Percentiles rank a stretch among this genome's conserved stretches.
phyloP scores from a whole-genome alignment of 2,797 vertebrate genomes.

The Tamandua tetradactyla region DNA sequence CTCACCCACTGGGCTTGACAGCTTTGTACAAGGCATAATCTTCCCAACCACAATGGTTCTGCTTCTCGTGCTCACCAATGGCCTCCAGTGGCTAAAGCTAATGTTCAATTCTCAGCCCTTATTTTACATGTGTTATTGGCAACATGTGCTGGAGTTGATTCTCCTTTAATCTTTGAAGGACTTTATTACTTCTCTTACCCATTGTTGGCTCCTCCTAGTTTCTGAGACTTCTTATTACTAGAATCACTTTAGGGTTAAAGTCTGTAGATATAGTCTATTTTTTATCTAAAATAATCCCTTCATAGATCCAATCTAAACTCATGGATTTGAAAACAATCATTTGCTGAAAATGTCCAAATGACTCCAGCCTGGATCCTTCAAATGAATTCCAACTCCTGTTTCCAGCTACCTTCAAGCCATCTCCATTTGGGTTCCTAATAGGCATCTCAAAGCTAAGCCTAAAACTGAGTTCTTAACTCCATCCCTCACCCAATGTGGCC shows the following conservation, averaged over 20 bases:
- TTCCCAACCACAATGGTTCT: not conserved
- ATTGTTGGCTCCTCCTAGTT: not conserved
- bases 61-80: not conserved
- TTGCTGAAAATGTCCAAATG: not conserved
- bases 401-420: not conserved
- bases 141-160: not conserved
- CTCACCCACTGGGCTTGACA: not conserved
- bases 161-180: not conserved
- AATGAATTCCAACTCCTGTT: not conserved
- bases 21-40: not conserved
- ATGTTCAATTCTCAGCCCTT: not conserved
- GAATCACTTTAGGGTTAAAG: not conserved
- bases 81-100: not conserved
- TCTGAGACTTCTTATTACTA: not conserved
- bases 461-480: not conserved
- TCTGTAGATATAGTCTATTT: not conserved
- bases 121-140: not conserved
- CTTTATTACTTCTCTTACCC: not conserved
- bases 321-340: not conserved
- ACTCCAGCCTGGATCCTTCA: not conserved
- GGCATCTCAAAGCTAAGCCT: not conserved
- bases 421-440: not conserved
- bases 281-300: not conserved
- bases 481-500: not conserved
- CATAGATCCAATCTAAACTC: not conserved